Conservation (phyloP, 2,113 vertebrate species). For the Promerops cafer region DNA sequence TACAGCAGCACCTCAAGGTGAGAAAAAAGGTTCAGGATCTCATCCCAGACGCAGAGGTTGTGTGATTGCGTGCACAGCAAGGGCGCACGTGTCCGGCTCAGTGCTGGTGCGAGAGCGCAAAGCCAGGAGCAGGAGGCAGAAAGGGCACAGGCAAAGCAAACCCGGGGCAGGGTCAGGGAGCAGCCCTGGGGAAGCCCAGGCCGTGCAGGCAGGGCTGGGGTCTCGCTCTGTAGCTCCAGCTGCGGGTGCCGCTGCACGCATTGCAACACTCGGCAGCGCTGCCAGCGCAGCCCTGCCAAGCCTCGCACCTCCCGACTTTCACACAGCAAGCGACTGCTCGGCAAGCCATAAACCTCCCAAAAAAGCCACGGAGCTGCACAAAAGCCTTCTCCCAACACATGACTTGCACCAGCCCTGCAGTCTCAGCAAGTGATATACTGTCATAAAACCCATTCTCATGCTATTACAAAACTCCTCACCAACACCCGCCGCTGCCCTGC, state of each 20-base stretch:
- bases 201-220: neutral
- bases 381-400: neutral
- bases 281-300: neutral
- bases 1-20: neutral
- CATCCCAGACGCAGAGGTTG: accelerated
- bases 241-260: accelerated
- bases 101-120: accelerated
- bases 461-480: slow-evolving; percentile 48
- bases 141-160: neutral
- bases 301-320: neutral
- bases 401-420: neutral
- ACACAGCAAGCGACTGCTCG: neutral
- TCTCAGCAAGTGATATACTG: slow-evolving; percentile 6
- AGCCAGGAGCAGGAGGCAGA: accelerated
- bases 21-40: neutral
- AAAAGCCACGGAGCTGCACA: slow-evolving; percentile 4
- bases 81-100: accelerated
- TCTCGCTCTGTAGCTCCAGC: neutral
- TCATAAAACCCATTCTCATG: slow-evolving; percentile 61
- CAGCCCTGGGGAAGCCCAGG: neutral
- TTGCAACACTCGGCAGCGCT: neutral
- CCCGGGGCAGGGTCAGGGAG: accelerated
- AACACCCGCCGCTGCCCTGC: neutral
- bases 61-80: accelerated
- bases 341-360: neutral